Evolutionary conservation across 2,888 invertebrate genomes (phyloP).

Genomic region (Drosophila subquinaria): DNA sequence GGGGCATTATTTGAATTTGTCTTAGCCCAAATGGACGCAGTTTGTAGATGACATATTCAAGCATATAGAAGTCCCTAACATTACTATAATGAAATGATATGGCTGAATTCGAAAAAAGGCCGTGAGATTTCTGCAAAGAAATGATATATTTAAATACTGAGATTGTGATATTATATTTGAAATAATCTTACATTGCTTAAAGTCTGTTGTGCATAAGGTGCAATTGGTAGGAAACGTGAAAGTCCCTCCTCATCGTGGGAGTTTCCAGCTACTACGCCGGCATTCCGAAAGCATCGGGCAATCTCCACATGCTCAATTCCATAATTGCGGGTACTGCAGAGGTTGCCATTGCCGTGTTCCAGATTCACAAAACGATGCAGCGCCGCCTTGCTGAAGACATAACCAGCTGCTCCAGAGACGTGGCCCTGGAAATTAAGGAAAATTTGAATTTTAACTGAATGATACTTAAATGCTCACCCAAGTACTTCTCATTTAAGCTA

Average conservation of each 20-base stretch:
- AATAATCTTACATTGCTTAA: slow-evolving; percentile 37
- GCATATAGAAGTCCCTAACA: slow-evolving; percentile 96
- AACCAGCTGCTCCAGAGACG: slow-evolving; percentile 96
- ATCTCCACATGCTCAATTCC: slow-evolving; percentile 83
- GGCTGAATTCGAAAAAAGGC: slow-evolving; percentile 96
- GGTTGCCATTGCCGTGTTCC: slow-evolving; percentile 89
- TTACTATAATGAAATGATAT: slow-evolving; percentile 97
- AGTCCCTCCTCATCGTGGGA: slow-evolving; percentile 93
- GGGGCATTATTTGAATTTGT: slow-evolving; percentile 18
- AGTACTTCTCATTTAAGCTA: too few relatives aligned
- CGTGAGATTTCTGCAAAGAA: slow-evolving; percentile 88
- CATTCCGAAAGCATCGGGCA: slow-evolving; percentile 91
- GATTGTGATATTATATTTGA: background rate
- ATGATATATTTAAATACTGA: background rate
- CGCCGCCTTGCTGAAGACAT: slow-evolving; percentile 95
- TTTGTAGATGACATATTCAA: slow-evolving; percentile 97
- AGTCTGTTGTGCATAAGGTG: slow-evolving; percentile 7
- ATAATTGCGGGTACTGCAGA: slow-evolving; percentile 86
- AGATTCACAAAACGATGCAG: slow-evolving; percentile 90
- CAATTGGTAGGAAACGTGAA: slow-evolving; percentile 95
- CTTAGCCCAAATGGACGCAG: slow-evolving; percentile 90
- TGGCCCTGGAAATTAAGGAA: slow-evolving; percentile 87
- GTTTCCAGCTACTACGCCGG: slow-evolving; percentile 95
- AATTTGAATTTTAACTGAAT: background rate
- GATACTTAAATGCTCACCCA: too few relatives aligned